Evolutionary conservation across 23 tunicate genomes (phyloP), one percentile per base, ranked within the genome.

Genomic region (Clavelina lepadiformis): DNA sequence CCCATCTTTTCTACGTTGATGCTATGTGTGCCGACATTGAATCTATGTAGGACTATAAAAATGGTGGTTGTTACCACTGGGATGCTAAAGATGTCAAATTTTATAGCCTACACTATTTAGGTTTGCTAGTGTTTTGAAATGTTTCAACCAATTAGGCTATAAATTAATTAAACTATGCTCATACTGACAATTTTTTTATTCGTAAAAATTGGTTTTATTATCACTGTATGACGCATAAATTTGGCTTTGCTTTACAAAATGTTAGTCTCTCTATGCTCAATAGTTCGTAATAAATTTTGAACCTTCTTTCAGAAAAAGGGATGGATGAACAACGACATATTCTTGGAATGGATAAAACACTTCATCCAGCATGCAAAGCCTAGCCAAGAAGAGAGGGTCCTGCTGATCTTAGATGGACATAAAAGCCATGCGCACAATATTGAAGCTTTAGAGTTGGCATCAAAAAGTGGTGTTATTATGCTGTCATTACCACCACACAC

Each of bases 401-500:
- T 41, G 49, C 3, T 61, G n/a, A 61, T 61, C 31, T 61, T 61
- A 30, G 46, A 61, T 61, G 67, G 19, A 31, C 46, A 8, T 61
- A 31, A 61, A 61, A 61, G 45, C 45, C 3, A 29, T 34, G 8
- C 67, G n/a, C 67, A 61, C 4, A 61, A 61, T 34, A 31, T 61
- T 21, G 45, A 41, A 41, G 49, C 49, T 41, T 41, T 41, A 15
- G 49, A 41, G 49, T 41, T 41, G 49, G 49, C 19, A 32, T 61
- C 44, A 61, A 61, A 34, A 13, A 27, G 46, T 61, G 67, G 44
- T 61, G 67, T 61, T 29, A 61, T 61, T 31, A 61, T 61, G 67
- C 31, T 61, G 67, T 61, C 67, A 19, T 31, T 61, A 5, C 71
- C 53, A 5, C 74, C 74, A 30, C 38, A 51, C 74, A 68, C 60